Evolutionary conservation across 2,113 vertebrate species (phyloP).

Genomic region (Vulpes lagopus): DNA sequence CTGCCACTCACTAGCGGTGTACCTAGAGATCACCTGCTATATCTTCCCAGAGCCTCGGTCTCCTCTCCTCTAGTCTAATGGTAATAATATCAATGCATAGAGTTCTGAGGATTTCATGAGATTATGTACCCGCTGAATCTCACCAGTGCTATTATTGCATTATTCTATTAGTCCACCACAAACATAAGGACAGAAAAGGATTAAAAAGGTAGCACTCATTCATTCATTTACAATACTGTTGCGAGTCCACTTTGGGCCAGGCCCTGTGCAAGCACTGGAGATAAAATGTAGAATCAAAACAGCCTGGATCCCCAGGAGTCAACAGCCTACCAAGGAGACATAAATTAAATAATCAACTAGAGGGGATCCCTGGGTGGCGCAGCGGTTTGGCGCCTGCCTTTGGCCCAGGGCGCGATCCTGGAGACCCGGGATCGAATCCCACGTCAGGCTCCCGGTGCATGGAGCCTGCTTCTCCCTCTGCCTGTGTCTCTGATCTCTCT

Average conservation of each 20-base stretch:
- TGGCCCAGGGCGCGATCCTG: no score
- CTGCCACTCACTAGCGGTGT: background rate
- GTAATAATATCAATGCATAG: background rate
- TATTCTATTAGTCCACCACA: background rate
- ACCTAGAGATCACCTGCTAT: background rate
- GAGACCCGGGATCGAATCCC: no score
- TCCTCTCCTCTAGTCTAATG: background rate
- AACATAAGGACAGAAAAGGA: background rate
- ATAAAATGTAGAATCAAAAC: background rate
- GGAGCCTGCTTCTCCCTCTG: no score
- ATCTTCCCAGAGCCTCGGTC: background rate
- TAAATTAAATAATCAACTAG: background rate
- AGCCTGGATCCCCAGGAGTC: background rate
- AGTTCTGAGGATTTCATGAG: background rate
- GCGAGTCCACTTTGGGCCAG: background rate
- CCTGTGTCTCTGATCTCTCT: no score
- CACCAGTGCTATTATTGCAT: background rate
- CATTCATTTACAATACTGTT: background rate
- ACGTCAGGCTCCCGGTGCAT: no score
- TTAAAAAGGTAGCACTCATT: background rate
- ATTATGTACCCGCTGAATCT: background rate
- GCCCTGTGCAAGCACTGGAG: background rate
- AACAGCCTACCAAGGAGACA: background rate
- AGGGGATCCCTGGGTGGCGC: no score
- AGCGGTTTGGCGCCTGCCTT: no score